Evolutionary conservation across 2,888 invertebrate species (phyloP), one percentile per base, ranked within the genome.

Genomic region (Synanthedon myopaeformis): DNA sequence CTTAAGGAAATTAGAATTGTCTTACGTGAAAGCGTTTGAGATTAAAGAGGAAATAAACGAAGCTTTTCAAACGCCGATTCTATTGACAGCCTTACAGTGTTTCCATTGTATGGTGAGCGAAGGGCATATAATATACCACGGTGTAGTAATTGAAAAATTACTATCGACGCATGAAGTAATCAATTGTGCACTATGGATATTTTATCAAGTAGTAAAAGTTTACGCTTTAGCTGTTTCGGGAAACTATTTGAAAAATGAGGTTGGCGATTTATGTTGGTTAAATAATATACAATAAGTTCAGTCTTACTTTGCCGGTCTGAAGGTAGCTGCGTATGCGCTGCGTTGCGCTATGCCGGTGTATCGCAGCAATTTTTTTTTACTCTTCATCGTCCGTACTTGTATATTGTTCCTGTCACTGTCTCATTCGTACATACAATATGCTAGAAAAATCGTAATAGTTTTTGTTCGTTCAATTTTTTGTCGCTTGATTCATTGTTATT

Each of bases 41-140:
- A 63, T 76, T 12, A 82, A 77, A 57, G 58, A 64, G 3, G 62
- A 64, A 11, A 76, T 84, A 53, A 81, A 76, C 55, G 52, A 63
- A 28, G 68, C 69, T 5, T 85, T 83, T 59, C 71, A 81, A 62
- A 76, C 74, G 0, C 71, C 78, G 0, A 67, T 85, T 41, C 56
- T 85, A 17, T 58, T 75, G 8, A 72, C 74, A 0, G 61, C 72
- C 2, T 51, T 81, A 10, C 85, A 84, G 59, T 74, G 78, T 58
- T 84, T 85, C 51, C 85, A 85, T 54, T 57, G 76, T 0, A 73
- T 82, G 45, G 74, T 85, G 1, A 81, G 81, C 52, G 80, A 84
- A 54, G 60, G 74, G 0, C 74, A 83, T 57, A 80, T 79, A 3
- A 73, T 84, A 45, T 83, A 78, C 59, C 80, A 82, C 41, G 82